A percentile compares a stretch with the other conserved stretches of the same genome.
Conservation (phyloP, 2,113 vertebrate species). For the Sceloporus tristichus region DNA sequence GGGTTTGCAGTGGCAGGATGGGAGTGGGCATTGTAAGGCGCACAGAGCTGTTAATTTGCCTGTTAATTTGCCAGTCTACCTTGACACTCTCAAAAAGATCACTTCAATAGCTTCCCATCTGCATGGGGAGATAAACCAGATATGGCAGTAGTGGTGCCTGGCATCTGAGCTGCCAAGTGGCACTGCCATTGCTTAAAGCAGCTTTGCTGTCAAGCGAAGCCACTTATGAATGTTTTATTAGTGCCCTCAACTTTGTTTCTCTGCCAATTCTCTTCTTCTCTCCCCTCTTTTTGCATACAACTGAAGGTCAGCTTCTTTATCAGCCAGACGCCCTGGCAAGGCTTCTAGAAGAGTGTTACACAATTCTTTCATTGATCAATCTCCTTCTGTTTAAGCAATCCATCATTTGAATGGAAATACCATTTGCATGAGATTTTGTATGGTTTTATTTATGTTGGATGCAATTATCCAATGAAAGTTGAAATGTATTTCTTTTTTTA, state of each 20-base stretch:
- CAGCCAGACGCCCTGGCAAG: not conserved
- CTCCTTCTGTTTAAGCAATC: not conserved
- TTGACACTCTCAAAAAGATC: not conserved
- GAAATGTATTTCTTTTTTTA: no score
- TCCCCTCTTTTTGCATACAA: not conserved
- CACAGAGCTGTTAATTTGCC: not conserved
- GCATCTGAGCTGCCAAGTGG: not conserved
- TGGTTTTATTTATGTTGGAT: no score
- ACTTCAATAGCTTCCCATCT: not conserved
- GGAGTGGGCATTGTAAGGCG: not conserved
- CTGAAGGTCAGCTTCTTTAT: not conserved
- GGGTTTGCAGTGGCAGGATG: no score
- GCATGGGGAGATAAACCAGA: slow-evolving; percentile 9
- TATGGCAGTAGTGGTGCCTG: no score
- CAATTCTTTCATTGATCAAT: no score
- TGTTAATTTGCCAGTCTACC: not conserved
- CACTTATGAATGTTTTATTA: not conserved
- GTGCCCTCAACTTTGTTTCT: not conserved
- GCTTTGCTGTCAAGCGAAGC: not conserved
- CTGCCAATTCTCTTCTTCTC: not conserved
- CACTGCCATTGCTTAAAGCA: no score
- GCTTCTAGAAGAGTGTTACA: no score
- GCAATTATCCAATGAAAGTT: no score
- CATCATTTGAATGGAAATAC: not conserved
- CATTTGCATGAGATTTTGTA: no score